Conservation (phyloP, 2,113 vertebrate species). For the Tangachromis dhanisi region DNA sequence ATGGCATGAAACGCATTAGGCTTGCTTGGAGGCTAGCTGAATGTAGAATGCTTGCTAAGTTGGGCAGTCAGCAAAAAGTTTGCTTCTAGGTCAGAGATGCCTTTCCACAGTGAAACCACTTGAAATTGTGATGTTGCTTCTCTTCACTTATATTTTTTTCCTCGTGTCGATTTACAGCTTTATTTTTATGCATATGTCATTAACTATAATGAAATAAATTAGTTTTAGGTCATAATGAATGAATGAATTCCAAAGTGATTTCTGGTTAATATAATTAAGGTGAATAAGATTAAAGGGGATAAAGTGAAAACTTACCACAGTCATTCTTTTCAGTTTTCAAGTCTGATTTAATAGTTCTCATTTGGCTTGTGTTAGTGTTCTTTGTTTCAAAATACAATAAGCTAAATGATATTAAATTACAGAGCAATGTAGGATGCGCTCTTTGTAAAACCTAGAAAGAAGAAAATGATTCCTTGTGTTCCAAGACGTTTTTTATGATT, state of each 20-base stretch:
- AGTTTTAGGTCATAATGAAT: background rate
- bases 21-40: constrained; percentile 37
- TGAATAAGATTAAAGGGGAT: constrained; percentile 1
- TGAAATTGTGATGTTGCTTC: background rate
- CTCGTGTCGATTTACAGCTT: background rate
- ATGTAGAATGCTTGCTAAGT: constrained; percentile 51
- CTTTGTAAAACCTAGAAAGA: background rate
- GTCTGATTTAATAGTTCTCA: background rate
- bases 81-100: constrained; percentile 48
- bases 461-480: constrained; percentile 6
- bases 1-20: constrained; percentile 16
- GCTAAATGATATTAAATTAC: constrained; percentile 33
- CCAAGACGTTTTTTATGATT: background rate
- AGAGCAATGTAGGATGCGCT: background rate
- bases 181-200: background rate
- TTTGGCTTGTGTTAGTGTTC: background rate
- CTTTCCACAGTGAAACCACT: constrained; percentile 19
- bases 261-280: constrained; percentile 7
- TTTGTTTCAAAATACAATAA: constrained; percentile 22
- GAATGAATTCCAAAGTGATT: constrained; percentile 5
- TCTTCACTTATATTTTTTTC: background rate
- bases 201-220: background rate
- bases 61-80: constrained; percentile 46
- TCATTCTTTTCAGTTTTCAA: background rate
- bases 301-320: background rate